phyloP scores from a whole-genome alignment of 1,140 invertebrate species.

The Tribolium castaneum region DNA sequence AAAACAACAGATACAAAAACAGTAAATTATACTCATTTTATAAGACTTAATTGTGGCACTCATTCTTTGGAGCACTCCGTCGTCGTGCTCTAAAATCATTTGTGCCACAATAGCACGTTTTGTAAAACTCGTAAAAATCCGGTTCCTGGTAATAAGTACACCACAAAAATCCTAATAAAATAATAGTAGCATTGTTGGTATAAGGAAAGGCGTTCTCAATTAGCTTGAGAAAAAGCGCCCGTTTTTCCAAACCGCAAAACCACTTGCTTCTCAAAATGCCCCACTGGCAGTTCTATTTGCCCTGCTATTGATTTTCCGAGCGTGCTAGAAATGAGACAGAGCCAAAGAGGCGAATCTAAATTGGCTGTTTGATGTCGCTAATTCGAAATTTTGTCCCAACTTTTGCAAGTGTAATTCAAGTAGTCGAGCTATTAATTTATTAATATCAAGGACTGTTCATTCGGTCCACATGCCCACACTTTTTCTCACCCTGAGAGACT shows the following conservation, averaged over 20 bases:
- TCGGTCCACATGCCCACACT: background rate
- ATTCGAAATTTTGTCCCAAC: conserved; percentile 15
- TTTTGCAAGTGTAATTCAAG: background rate
- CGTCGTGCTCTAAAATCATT: too few relatives aligned
- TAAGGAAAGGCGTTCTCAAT: background rate
- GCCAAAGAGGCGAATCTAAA: background rate
- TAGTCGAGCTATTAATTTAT: conserved; percentile 19
- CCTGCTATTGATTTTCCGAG: conserved; percentile 12
- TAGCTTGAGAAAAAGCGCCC: background rate
- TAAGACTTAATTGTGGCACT: too few relatives aligned
- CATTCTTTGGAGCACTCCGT: too few relatives aligned
- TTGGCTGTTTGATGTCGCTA: conserved; percentile 28
- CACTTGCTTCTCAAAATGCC: background rate
- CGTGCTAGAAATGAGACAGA: background rate
- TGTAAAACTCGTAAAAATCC: too few relatives aligned
- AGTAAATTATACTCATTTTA: too few relatives aligned
- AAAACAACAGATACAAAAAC: too few relatives aligned
- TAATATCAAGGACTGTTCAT: background rate
- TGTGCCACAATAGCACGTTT: too few relatives aligned
- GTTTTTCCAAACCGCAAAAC: background rate
- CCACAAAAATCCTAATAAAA: too few relatives aligned
- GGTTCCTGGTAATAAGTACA: too few relatives aligned
- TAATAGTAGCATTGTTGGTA: too few relatives aligned
- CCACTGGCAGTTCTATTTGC: background rate
- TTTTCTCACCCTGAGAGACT: background rate